Percentiles rank a stretch among this genome's conserved stretches.
Evolutionary conservation across 2,888 invertebrate genomes (phyloP).

Genomic region (Terebella lapidaria): DNA sequence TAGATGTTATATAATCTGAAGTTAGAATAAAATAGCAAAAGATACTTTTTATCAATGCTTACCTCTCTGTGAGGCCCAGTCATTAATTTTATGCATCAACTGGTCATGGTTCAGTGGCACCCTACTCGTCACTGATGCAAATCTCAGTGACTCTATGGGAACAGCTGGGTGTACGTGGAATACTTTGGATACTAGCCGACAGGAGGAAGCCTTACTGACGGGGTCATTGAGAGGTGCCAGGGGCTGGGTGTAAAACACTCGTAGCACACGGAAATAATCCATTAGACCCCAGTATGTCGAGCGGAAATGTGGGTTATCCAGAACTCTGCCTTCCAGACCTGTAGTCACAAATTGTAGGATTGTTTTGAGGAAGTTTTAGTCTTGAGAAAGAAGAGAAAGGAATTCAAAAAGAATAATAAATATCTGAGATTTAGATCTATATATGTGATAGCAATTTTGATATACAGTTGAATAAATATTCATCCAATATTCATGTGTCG

Average conservation of each 20-base stretch:
- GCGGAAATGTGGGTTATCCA: constrained; percentile 5
- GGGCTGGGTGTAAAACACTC: not conserved
- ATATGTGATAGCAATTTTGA: not conserved
- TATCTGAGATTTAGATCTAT: not conserved
- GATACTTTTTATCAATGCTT: not conserved
- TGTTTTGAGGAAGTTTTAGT: no score
- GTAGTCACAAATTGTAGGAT: no score
- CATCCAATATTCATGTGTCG: not conserved
- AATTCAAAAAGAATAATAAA: not conserved
- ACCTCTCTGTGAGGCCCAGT: constrained; percentile 5
- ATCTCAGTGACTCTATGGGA: not conserved
- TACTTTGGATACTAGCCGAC: not conserved
- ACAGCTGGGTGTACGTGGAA: not conserved
- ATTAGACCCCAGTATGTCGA: not conserved
- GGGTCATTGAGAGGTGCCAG: not conserved
- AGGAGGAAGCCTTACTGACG: not conserved
- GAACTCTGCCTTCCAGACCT: not conserved
- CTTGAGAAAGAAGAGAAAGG: not conserved
- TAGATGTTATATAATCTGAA: not conserved
- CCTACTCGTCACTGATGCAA: not conserved
- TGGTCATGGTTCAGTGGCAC: not conserved
- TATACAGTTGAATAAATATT: not conserved
- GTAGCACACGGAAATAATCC: not conserved
- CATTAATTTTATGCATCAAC: constrained; percentile 3
- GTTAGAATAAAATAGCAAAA: no score